Conservation (phyloP, 2,888 invertebrate species). For the Synanthedon formicaeformis region DNA sequence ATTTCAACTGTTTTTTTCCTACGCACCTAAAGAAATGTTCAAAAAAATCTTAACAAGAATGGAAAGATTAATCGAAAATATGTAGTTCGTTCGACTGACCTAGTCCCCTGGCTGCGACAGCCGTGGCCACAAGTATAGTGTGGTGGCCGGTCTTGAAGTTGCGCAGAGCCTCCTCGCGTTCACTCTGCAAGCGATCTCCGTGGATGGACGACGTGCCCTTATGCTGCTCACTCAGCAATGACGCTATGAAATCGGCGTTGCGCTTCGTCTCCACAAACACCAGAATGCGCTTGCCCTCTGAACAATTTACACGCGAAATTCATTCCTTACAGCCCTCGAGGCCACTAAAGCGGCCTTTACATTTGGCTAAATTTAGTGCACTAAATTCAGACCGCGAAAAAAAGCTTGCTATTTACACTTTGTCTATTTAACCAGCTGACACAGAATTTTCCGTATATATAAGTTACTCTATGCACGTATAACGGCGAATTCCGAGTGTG, state of each 20-base stretch:
- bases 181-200: constrained; percentile 95
- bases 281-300: constrained; percentile 70
- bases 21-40: no score
- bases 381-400: no score
- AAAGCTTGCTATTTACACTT: no score
- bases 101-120: constrained; percentile 93
- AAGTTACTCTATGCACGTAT: no score
- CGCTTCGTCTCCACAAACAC: constrained; percentile 94
- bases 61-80: no score
- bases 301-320: background rate
- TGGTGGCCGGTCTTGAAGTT: constrained; percentile 85
- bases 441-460: no score
- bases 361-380: no score
- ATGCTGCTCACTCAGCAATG: constrained; percentile 81
- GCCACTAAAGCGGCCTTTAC: no score
- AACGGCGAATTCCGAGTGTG: no score
- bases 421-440: no score
- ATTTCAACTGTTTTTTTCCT: no score
- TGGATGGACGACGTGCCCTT: constrained; percentile 97
- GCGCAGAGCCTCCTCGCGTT: constrained; percentile 93
- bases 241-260: constrained; percentile 90
- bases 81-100: constrained; percentile 64
- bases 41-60: no score
- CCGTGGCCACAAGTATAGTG: constrained; percentile 91
- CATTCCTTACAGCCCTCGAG: background rate